These are phyloP conservation scores for Temnothorax rugatulus DNA, from an alignment of 2,888 invertebrate genomes.

Conservation along the genomic window DNA sequence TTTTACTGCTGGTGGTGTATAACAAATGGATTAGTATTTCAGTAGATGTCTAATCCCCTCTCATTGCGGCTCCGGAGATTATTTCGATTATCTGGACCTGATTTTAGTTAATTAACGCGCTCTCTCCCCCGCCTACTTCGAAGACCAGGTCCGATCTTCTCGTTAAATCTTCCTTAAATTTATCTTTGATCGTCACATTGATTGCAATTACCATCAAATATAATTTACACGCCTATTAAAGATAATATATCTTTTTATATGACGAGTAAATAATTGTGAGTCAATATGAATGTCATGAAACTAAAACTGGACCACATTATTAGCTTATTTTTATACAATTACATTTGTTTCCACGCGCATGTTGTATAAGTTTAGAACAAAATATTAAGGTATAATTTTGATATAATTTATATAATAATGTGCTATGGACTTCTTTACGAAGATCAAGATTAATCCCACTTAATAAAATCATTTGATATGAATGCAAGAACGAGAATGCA, in stretches of 20 bases:
- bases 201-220: background rate
- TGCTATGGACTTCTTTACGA: background rate
- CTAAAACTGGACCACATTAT: background rate
- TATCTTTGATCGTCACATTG: conserved; percentile 6
- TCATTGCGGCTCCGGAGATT: conserved; percentile 63
- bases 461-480: conserved; percentile 19
- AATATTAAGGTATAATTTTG: background rate
- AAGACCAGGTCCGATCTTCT: background rate
- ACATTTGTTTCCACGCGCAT: background rate
- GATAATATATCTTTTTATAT: background rate
- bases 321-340: background rate
- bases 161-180: background rate
- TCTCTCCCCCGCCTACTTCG: background rate
- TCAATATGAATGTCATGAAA: background rate
- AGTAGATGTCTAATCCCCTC: conserved; percentile 69
- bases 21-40: conserved; percentile 75
- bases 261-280: background rate
- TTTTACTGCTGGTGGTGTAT: conserved; percentile 72
- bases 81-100: conserved; percentile 63
- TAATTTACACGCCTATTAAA: background rate
- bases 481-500: conserved; percentile 9
- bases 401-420: background rate
- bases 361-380: background rate
- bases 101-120: conserved; percentile 65
- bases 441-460: background rate